A percentile compares a stretch with the other conserved stretches of the same genome.
phyloP scores from a whole-genome alignment of 2,888 invertebrate species.

The Mallateleia sp. region DNA sequence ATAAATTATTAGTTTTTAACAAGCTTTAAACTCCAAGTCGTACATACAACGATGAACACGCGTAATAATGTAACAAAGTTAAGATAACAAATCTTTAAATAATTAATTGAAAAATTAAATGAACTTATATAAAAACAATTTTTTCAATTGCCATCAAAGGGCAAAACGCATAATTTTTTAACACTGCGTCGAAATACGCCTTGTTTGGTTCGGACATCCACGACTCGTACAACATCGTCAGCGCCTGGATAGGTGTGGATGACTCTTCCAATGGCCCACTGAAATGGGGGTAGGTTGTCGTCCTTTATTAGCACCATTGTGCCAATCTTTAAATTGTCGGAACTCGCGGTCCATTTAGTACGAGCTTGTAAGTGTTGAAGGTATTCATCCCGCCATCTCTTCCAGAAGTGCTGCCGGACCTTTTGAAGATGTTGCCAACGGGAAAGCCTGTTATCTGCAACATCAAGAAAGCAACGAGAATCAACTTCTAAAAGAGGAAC shows the following conservation, averaged over 20 bases:
- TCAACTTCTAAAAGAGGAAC: background rate
- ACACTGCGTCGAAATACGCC: too few species aligned
- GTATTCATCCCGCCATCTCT: background rate
- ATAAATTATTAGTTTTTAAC: too few species aligned
- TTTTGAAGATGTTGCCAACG: slow-evolving; percentile 1
- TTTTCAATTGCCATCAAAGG: too few species aligned
- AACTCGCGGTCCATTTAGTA: background rate
- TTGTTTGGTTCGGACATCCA: too few species aligned
- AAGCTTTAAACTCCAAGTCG: too few species aligned
- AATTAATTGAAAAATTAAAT: too few species aligned
- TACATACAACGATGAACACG: too few species aligned
- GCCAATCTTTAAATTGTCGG: background rate
- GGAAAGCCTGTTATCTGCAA: background rate
- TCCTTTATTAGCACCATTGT: background rate
- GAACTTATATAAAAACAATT: too few species aligned
- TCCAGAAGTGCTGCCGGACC: slow-evolving; percentile 6
- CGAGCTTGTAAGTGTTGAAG: slow-evolving; percentile 15
- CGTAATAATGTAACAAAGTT: too few species aligned
- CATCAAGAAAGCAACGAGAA: background rate
- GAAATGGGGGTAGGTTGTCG: background rate
- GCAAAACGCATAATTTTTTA: too few species aligned
- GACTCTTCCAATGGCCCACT: background rate
- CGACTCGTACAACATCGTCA: too few species aligned
- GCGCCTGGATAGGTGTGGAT: background rate
- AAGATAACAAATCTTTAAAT: too few species aligned